A percentile compares a stretch with the other conserved stretches of the same genome.
phyloP scores from a whole-genome alignment of 2,888 invertebrate genomes.

The Mellilla xanthometata region DNA sequence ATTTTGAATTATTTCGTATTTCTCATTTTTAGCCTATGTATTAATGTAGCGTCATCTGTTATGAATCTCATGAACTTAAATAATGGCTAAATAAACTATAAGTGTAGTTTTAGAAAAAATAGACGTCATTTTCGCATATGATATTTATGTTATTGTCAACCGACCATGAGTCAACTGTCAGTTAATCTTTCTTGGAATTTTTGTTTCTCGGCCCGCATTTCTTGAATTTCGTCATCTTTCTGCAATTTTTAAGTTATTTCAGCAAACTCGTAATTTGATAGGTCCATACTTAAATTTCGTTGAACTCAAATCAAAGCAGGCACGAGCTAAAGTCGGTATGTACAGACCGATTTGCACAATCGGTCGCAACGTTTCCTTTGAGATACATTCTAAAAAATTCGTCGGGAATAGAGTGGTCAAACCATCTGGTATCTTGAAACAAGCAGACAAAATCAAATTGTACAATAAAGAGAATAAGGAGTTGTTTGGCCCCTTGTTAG shows the following conservation, averaged over 20 bases:
- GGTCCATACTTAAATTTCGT: neutral
- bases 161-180: too few species aligned
- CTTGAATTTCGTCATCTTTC: conserved; percentile 8
- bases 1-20: too few species aligned
- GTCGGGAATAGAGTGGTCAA: conserved; percentile 67
- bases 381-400: conserved; percentile 55
- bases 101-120: too few species aligned
- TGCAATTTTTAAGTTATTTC: neutral
- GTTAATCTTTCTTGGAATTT: too few species aligned
- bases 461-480: conserved; percentile 76
- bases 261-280: conserved; percentile 8
- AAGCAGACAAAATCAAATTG: conserved; percentile 68
- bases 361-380: conserved; percentile 51
- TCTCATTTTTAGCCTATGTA: too few species aligned
- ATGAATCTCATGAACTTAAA: too few species aligned
- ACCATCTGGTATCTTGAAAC: conserved; percentile 68
- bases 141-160: too few species aligned
- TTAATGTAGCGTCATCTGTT: too few species aligned
- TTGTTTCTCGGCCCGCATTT: neutral
- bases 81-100: too few species aligned
- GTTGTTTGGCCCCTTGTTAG: conserved; percentile 74
- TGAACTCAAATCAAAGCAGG: neutral
- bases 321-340: conserved; percentile 42
- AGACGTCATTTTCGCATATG: too few species aligned
- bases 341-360: conserved; percentile 58